phyloP scores from a whole-genome alignment of 2,888 invertebrate genomes.

The Gastrophysa polygoni region DNA sequence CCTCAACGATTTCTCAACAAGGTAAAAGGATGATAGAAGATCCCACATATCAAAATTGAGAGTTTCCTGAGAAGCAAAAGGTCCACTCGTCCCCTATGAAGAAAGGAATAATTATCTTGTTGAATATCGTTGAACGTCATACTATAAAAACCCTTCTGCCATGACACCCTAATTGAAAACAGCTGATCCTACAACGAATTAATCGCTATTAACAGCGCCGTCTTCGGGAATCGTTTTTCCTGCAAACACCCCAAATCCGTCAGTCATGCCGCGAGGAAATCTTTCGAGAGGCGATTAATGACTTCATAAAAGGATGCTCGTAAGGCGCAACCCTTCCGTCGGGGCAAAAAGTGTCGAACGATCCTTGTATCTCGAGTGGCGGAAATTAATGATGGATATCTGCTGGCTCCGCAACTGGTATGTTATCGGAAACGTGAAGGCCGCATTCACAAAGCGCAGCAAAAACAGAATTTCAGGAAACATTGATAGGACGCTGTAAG shows the following conservation, averaged over 20 bases:
- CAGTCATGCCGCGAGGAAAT: conserved; percentile 3
- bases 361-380: conserved; percentile 19
- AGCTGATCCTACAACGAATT: conserved; percentile 25
- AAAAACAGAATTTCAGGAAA: neutral
- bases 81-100: too few relatives aligned
- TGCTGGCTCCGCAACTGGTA: conserved; percentile 14
- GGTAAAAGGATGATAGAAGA: too few relatives aligned
- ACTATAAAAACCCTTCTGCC: neutral
- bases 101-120: neutral
- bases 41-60: too few relatives aligned
- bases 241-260: conserved; percentile 15
- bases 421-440: neutral
- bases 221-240: conserved; percentile 27
- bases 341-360: conserved; percentile 25
- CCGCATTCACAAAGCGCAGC: neutral
- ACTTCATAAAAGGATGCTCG: conserved; percentile 33
- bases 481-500: too few relatives aligned
- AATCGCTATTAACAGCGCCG: conserved; percentile 19
- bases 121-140: neutral
- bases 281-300: conserved; percentile 30
- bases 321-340: conserved; percentile 23
- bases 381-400: conserved; percentile 23
- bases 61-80: too few relatives aligned
- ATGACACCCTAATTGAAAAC: conserved; percentile 11
- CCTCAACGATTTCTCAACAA: too few relatives aligned